phyloP scores from a whole-genome alignment of 2,113 vertebrate species.

The Psettodes erumei region DNA sequence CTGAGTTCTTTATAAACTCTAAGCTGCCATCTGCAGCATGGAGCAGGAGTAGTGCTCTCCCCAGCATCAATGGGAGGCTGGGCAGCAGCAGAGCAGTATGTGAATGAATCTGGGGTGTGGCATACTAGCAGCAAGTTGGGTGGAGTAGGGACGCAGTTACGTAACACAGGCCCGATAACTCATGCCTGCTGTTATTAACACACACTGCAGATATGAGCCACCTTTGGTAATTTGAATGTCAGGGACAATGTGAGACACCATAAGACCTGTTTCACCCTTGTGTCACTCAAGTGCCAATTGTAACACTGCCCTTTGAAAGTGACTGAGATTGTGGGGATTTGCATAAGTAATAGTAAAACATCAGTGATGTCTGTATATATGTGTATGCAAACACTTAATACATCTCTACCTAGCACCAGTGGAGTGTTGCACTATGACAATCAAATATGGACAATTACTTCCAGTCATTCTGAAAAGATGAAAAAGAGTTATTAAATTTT shows the following conservation, averaged over 20 bases:
- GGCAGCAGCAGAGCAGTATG: slow-evolving; percentile 59
- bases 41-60: slow-evolving; percentile 42
- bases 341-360: slow-evolving; percentile 29
- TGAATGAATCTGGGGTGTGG: slow-evolving; percentile 80
- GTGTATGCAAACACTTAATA: slow-evolving; percentile 15
- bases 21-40: slow-evolving; percentile 21
- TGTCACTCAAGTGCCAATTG: slow-evolving; percentile 16
- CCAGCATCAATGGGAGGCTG: slow-evolving; percentile 73
- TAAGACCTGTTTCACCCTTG: slow-evolving; percentile 50
- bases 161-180: slow-evolving; percentile 76
- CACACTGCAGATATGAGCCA: slow-evolving; percentile 66
- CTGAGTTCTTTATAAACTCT: slow-evolving; percentile 6
- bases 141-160: slow-evolving; percentile 71
- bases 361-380: background rate
- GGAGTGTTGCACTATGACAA: background rate
- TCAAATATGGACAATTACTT: background rate
- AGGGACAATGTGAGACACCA: slow-evolving; percentile 26
- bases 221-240: slow-evolving; percentile 50
- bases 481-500: background rate
- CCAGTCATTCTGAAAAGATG: background rate
- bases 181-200: slow-evolving; percentile 77
- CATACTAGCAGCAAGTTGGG: slow-evolving; percentile 61
- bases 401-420: background rate
- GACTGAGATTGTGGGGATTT: slow-evolving; percentile 27
- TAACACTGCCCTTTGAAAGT: slow-evolving; percentile 31